Conservation (phyloP, 92 coral and sea anemone genomes). For the Phenganax marumi region DNA sequence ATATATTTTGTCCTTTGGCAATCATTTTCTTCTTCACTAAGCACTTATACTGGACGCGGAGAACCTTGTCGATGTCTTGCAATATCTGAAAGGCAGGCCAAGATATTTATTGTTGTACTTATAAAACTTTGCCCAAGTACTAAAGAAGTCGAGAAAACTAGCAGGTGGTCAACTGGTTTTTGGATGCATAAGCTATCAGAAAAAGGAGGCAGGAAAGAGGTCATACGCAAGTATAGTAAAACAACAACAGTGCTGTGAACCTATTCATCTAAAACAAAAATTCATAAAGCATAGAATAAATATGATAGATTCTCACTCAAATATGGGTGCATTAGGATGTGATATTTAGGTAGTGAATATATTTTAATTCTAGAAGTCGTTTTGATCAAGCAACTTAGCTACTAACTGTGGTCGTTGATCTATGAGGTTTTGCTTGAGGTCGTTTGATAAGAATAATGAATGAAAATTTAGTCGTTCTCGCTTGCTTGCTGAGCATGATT, state of each 20-base stretch:
- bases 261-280: neutral
- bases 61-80: too few species aligned
- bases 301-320: too few species aligned
- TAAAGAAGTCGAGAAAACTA: neutral
- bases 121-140: neutral
- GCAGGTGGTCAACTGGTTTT: constrained; percentile 8
- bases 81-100: too few species aligned
- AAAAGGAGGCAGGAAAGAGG: neutral
- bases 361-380: too few species aligned
- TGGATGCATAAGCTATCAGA: neutral
- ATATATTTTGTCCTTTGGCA: too few species aligned
- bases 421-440: neutral
- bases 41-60: too few species aligned
- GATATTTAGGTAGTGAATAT: too few species aligned
- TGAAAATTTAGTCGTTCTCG: constrained; percentile 6
- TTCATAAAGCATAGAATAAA: neutral
- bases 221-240: neutral
- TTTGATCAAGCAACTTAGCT: too few species aligned
- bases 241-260: neutral
- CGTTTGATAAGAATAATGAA: constrained; percentile 25
- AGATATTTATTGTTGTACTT: neutral
- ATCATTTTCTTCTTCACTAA: too few species aligned
- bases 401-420: neutral
- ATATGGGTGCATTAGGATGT: too few species aligned
- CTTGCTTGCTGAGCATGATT: constrained; percentile 9